These are phyloP conservation scores for Mormyrops boulengeri DNA, from an alignment of 2,797 vertebrate genomes.

Conservation along the genomic window DNA sequence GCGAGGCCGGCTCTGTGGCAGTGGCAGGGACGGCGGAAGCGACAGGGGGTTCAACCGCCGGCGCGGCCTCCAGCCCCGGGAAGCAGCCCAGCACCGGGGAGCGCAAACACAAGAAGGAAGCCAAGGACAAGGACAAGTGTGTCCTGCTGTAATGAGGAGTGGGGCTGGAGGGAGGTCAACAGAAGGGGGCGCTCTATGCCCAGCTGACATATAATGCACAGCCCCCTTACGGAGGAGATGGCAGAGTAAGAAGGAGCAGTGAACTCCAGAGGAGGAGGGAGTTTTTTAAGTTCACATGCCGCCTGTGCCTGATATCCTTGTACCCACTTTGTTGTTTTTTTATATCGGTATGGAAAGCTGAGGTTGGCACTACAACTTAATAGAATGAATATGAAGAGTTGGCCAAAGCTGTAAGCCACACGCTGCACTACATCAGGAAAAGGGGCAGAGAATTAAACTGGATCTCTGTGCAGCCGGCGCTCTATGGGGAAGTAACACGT, in stretches of 20 bases:
- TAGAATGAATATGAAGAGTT: slow-evolving; percentile 66
- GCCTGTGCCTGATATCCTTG: slow-evolving; percentile 87
- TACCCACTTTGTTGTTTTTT: slow-evolving; percentile 50
- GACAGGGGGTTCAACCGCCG: slow-evolving; percentile 39
- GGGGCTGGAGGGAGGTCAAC: slow-evolving; percentile 31
- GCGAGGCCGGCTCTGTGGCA: slow-evolving; percentile 41
- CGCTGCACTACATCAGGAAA: slow-evolving; percentile 59
- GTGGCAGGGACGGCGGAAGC: slow-evolving; percentile 34
- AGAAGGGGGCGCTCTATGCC: slow-evolving; percentile 37
- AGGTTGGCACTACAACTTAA: slow-evolving; percentile 56
- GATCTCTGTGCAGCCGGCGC: slow-evolving; percentile 55
- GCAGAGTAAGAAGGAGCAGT: slow-evolving; percentile 39
- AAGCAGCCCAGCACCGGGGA: slow-evolving; percentile 75
- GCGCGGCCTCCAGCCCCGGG: slow-evolving; percentile 67
- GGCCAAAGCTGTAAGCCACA: slow-evolving; percentile 70
- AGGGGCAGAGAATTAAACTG: slow-evolving; percentile 42
- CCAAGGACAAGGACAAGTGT: slow-evolving; percentile 87
- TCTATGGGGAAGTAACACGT: slow-evolving; percentile 47
- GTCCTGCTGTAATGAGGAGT: slow-evolving; percentile 77
- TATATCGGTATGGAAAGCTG: slow-evolving; percentile 60
- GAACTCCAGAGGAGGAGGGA: slow-evolving; percentile 26
- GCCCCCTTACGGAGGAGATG: slow-evolving; percentile 31
- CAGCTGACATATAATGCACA: slow-evolving; percentile 51
- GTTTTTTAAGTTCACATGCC: slow-evolving; percentile 68
- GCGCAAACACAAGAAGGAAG: slow-evolving; percentile 81